phyloP scores from a whole-genome alignment of 2,888 invertebrate species.

The Dryococelus australis region DNA sequence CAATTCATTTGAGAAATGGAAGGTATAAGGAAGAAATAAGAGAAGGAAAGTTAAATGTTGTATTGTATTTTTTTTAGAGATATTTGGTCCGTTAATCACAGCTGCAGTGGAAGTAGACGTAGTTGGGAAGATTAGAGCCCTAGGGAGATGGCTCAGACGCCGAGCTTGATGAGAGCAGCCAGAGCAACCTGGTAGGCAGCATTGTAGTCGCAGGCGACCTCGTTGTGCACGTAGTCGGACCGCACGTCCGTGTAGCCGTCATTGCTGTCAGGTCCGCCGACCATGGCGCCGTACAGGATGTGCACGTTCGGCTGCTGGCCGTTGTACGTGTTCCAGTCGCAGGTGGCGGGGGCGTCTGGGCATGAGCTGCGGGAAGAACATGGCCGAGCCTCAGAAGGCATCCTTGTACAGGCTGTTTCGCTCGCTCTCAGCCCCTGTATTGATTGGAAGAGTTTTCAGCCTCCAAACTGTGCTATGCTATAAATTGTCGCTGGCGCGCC shows the following conservation, averaged over 20 bases:
- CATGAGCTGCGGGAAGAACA: slow-evolving; percentile 48
- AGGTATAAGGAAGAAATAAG: too few species aligned
- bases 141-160: background rate
- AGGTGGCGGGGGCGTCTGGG: slow-evolving; percentile 49
- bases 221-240: slow-evolving; percentile 50
- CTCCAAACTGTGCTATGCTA: too few species aligned
- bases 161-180: slow-evolving; percentile 42
- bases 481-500: too few species aligned
- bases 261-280: slow-evolving; percentile 51
- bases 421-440: slow-evolving; percentile 26
- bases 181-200: slow-evolving; percentile 50
- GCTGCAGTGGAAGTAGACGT: too few species aligned
- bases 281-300: slow-evolving; percentile 51
- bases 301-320: slow-evolving; percentile 50
- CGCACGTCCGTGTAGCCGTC: slow-evolving; percentile 51
- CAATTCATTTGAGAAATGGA: too few species aligned
- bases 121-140: too few species aligned
- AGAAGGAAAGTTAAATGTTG: too few species aligned
- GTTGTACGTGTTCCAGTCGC: slow-evolving; percentile 48
- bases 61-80: too few species aligned
- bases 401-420: slow-evolving; percentile 41
- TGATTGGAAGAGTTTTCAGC: too few species aligned
- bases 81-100: too few species aligned
- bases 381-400: slow-evolving; percentile 32
- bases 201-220: slow-evolving; percentile 51